Evolutionary conservation across 2,888 invertebrate genomes (phyloP).

Genomic region (Spisula subtruncata): DNA sequence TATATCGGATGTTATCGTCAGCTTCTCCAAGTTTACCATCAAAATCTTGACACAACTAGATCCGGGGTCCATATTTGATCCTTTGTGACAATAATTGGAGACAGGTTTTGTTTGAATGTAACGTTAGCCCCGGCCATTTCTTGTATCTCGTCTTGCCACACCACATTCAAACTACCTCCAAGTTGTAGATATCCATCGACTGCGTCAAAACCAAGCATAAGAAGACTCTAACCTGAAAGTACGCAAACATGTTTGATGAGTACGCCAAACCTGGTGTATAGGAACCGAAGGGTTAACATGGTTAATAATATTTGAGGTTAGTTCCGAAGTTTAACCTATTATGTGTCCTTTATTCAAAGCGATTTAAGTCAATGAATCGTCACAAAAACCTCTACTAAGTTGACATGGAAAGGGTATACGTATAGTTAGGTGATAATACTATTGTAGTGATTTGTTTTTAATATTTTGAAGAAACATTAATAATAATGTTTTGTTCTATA

Average conservation of each 20-base stretch:
- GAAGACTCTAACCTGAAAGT: slow-evolving; percentile 36
- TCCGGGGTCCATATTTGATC: slow-evolving; percentile 21
- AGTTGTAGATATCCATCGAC: slow-evolving; percentile 53
- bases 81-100: not conserved
- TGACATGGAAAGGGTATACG: too few species aligned
- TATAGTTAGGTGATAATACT: too few species aligned
- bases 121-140: not conserved
- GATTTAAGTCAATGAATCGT: too few species aligned
- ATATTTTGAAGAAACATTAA: too few species aligned
- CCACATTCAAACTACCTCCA: slow-evolving; percentile 44
- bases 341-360: too few species aligned
- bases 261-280: too few species aligned
- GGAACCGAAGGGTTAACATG: too few species aligned
- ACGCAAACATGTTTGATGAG: not conserved
- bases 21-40: slow-evolving; percentile 1
- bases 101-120: not conserved
- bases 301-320: too few species aligned
- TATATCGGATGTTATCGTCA: not conserved
- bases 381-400: too few species aligned
- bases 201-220: slow-evolving; percentile 50
- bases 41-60: slow-evolving; percentile 21
- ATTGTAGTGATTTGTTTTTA: too few species aligned
- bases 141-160: slow-evolving; percentile 51
- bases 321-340: too few species aligned
- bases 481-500: too few species aligned